Percentiles rank a stretch among this genome's conserved stretches.
These are phyloP conservation scores for Podotricha telesiphe DNA, from an alignment of 2,888 invertebrate genomes.

Conservation along the genomic window DNA sequence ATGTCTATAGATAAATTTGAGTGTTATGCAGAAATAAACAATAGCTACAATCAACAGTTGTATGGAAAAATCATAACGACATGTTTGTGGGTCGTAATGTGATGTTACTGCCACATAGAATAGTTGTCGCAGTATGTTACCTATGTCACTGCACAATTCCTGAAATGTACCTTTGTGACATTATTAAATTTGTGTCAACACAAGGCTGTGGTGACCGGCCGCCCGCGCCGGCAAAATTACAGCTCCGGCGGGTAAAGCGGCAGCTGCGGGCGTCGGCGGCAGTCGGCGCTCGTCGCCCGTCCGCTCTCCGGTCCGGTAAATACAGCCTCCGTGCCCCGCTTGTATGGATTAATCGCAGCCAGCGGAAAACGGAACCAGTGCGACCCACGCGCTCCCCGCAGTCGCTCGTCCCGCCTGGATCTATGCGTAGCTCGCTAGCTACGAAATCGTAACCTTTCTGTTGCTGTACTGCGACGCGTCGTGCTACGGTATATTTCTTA, in stretches of 20 bases:
- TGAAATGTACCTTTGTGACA: constrained; percentile 65
- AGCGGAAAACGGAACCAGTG: constrained; percentile 70
- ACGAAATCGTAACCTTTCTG: constrained; percentile 55
- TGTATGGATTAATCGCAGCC: constrained; percentile 80
- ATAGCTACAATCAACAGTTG: not conserved
- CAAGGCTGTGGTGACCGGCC: constrained; percentile 59
- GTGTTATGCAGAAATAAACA: not conserved
- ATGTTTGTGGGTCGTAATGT: not conserved
- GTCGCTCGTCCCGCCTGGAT: constrained; percentile 53
- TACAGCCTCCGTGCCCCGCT: constrained; percentile 77
- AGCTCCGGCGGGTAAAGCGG: constrained; percentile 57
- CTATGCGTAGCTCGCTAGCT: constrained; percentile 50
- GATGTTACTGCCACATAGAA: not conserved
- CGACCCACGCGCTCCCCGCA: constrained; percentile 73
- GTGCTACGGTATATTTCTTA: constrained; percentile 54
- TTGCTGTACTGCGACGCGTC: constrained; percentile 54
- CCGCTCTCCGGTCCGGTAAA: constrained; percentile 78
- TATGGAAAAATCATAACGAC: not conserved
- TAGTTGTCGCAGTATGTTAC: constrained; percentile 32
- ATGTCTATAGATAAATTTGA: not conserved
- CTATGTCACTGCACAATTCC: constrained; percentile 59
- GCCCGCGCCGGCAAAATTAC: constrained; percentile 45
- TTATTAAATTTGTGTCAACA: constrained; percentile 79
- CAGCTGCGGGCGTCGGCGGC: constrained; percentile 58
- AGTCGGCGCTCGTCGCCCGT: constrained; percentile 65